Conservation (phyloP, 2,888 invertebrate genomes). For the Brassicogethes aeneus region DNA sequence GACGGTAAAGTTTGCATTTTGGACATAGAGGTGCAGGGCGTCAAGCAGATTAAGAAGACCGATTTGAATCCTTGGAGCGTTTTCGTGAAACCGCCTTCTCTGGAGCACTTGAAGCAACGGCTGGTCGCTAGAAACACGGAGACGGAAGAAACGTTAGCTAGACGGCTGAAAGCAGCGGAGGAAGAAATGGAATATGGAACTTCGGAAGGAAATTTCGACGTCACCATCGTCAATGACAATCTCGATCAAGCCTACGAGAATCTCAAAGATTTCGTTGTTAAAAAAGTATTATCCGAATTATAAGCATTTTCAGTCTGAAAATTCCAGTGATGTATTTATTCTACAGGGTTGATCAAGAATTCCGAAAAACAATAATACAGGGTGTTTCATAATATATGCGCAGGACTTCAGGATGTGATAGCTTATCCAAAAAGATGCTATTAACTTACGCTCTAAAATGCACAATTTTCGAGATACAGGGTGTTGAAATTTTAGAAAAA, state of each 20-base stretch:
- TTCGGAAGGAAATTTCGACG: slow-evolving; percentile 70
- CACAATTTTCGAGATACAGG: no score
- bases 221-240: slow-evolving; percentile 72
- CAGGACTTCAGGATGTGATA: no score
- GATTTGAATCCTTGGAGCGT: slow-evolving; percentile 76
- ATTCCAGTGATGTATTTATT: no score
- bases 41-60: slow-evolving; percentile 66
- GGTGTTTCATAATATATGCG: no score
- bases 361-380: no score
- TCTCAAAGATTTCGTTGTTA: slow-evolving; percentile 57
- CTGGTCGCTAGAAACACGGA: slow-evolving; percentile 79
- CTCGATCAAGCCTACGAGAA: slow-evolving; percentile 71
- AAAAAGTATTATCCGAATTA: slow-evolving; percentile 49
- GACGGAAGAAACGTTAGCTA: slow-evolving; percentile 73
- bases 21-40: slow-evolving; percentile 94
- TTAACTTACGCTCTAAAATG: no score
- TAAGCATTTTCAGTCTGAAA: no score
- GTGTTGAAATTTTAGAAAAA: no score
- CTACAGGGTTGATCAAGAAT: no score
- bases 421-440: no score
- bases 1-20: slow-evolving; percentile 78
- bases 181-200: slow-evolving; percentile 80
- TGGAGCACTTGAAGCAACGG: slow-evolving; percentile 66
- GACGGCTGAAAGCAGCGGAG: slow-evolving; percentile 68
- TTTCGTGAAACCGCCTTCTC: slow-evolving; percentile 87